Base-by-base conservation (phyloP, 1,140 invertebrate species). In the Heterodera carotae region DNA sequence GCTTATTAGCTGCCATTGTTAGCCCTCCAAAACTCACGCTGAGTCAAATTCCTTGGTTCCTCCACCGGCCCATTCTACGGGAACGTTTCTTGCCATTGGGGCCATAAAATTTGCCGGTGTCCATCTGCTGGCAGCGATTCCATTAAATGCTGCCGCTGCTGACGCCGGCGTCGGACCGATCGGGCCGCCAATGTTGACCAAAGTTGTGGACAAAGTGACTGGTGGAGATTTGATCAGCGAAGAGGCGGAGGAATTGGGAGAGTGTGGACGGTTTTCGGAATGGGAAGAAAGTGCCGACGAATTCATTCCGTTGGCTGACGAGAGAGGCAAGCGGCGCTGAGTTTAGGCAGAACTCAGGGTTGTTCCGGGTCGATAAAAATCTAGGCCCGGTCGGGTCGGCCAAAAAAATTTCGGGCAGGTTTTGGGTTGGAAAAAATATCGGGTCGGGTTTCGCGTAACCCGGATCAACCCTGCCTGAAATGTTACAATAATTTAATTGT, bases 81-180 rank as follows among this genome's bases (percentile, higher is more conserved):
- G 60, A 6, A 31, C 12, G 6, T 43, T 6, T 15, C 48, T 18
- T 56, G 12, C 48, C 12, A 12, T 62, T 18, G 60, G 7, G 62
- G 62, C 62, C 48, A 56, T 18, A 34, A 29, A 66, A 34, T 66
- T 56, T 6, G 25, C 62, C 62, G 8, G 62, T 22, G 29, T 66
- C 62, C 62, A 66, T 66, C 62, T 27, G 62, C 60, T 22, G 60
- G 22, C 62, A 27, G 62, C 62, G 62, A 66, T 66, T 29, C 62
- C 62, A 12, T 66, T 29, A 25, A 66, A 22, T 34, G 33, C 62
- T 12, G 62, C 62, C 7, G 33, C 62, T 29, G 62, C 62, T 10
- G 62, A 12, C 29, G 62, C 62, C 62, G 62, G 6, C 10, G 12
- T 27, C 29, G 33, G 62, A 66, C 62, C 48, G 5, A 56, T 56